Conservation (phyloP, 1,140 invertebrate genomes). For the Drosophila bocqueti region DNA sequence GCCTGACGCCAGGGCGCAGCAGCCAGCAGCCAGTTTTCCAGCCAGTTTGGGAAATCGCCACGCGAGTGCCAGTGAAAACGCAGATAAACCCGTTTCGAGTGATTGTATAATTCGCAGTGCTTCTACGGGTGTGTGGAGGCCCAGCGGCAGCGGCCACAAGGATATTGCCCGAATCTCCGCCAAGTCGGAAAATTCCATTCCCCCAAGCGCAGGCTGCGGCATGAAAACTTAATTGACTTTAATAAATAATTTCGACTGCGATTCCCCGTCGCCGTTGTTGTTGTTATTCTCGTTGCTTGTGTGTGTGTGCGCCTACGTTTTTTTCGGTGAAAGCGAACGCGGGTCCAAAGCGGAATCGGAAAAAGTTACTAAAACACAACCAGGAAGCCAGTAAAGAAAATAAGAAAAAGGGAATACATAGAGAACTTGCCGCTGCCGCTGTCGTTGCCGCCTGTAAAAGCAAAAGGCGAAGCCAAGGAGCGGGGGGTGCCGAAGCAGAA, state of each 20-base stretch:
- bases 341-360: conserved; percentile 64
- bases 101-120: conserved; percentile 72
- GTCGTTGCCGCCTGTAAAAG: conserved; percentile 70
- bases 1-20: conserved; percentile 38
- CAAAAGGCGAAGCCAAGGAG: conserved; percentile 16
- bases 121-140: conserved; percentile 41
- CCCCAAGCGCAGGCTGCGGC: conserved; percentile 3
- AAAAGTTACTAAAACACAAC: conserved; percentile 53
- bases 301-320: conserved; percentile 49
- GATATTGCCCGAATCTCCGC: conserved; percentile 1
- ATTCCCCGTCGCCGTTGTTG: conserved; percentile 43
- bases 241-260: conserved; percentile 47
- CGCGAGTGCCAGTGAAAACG: conserved; percentile 48
- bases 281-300: conserved; percentile 45
- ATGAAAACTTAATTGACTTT: conserved; percentile 43
- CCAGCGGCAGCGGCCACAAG: conserved; percentile 69
- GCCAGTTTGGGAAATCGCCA: conserved; percentile 6
- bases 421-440: conserved; percentile 70
- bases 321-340: conserved; percentile 73
- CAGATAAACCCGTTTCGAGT: conserved; percentile 9
- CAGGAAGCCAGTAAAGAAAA: conserved; percentile 6
- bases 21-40: conserved; percentile 1
- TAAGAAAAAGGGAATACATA: conserved; percentile 56
- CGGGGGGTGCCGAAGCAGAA: conserved; percentile 10
- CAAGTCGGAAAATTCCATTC: conserved; percentile 9